Base-by-base conservation (phyloP, 1,140 invertebrate species). In the Drosophila mojavensis region DNA sequence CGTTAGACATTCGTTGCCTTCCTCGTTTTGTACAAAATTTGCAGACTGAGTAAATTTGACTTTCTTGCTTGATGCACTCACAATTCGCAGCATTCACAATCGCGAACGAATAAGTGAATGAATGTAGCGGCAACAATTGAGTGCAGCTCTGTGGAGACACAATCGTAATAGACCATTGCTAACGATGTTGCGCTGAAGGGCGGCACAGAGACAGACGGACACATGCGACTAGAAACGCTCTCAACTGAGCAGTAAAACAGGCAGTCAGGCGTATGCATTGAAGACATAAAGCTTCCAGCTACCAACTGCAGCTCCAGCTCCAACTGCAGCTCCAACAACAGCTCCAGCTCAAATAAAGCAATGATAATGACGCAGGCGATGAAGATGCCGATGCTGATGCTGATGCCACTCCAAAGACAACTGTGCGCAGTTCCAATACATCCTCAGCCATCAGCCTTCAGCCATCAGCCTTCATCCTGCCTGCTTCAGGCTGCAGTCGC, bases 101-200 rank as follows among this genome's bases (percentile, higher is more conserved):
- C 54, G 58, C 30, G 59, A 75, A 59, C 24, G 59, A 75, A 59
- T 75, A 75, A 75, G 73, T 75, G 73, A 75, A 65, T 65, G 65
- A 74, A 43, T 17, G 45, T 45, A 74, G 65, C 45, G 65, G 58
- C 65, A 74, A 74, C 65, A 69, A 74, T 74, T 74, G 73, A 71
- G 61, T 75, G 67, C 68, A 75, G 64, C 82, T 85, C 75, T 70
- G 56, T 81, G 67, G 81, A 78, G 75, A 86, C 82, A 81, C 67
- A 59, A 71, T 88, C 75, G 77, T 86, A 86, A 83, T 86, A 83
- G 84, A 86, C 79, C 66, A 86, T 88, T 74, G 76, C 68, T 88
- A 88, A 86, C 79, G 83, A 88, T 61, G 69, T 82, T 88, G 71
- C 83, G 76, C 79, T 68, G 79, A 77, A 67, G 67, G 64, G 48